Base-by-base conservation (phyloP, 2,113 vertebrate species). In the Falcunculus frontatus region DNA sequence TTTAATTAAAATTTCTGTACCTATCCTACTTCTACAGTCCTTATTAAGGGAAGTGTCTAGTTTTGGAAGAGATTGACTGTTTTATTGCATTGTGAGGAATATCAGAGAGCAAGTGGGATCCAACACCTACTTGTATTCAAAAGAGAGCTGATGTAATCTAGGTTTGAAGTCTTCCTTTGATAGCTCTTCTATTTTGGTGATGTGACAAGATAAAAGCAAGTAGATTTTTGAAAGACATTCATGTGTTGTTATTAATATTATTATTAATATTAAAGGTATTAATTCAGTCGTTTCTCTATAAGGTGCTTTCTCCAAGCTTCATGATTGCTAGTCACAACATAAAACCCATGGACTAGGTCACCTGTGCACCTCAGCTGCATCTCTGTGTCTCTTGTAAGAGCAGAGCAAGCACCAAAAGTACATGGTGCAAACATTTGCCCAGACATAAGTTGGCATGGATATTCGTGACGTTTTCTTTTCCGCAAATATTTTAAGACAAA, bases 241-340 rank as follows among this genome's bases (percentile, higher is more conserved):
- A 8, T 30, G 2, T 22, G 21, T 7, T 33, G 3, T 6, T 64
- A 3, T 8, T 82, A 2, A 4, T 42, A 16, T 42, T 55, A 6
- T 27, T 35, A 29, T 33, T 50, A 7, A 50, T 68, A n/a, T 64
- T 75, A 10, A 68, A 39, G 9, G n/a, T 26, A 42, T 64, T 52
- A 49, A 64, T 76, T 64, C 17, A 44, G 4, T 76, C 13, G 65
- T 14, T 42, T 86, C 10, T 35, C 69, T 85, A 21, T 23, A 18
- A 42, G 11, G 16, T 78, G 17, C 32, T 64, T 89, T 76, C 35
- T 78, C 22, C 42, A 47, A 10, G 35, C 23, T 81, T 63, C 47
- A 7, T 88, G 53, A 37, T 80, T 70, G 16, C 21, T 63, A 59
- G 23, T 81, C 20, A 50, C 27, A 70, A 10, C 5, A 10, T 70